phyloP scores from a whole-genome alignment of 2,113 vertebrate species.

The Coreoperca whiteheadi region DNA sequence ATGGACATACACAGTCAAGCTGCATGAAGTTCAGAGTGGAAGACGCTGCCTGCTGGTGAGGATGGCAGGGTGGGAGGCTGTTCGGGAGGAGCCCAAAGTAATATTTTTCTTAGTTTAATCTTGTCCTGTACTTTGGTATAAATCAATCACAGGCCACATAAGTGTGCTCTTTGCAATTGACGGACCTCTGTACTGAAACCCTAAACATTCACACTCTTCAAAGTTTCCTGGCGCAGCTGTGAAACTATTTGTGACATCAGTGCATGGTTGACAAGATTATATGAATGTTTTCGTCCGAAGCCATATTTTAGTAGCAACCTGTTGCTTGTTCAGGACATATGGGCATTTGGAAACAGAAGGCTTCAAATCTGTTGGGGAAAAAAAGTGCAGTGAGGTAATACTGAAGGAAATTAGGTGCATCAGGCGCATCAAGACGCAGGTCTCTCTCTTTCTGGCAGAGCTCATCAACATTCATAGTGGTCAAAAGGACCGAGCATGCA shows the following conservation, averaged over 20 bases:
- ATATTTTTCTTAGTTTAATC: too few species aligned
- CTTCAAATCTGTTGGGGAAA: not conserved
- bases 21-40: not conserved
- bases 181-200: not conserved
- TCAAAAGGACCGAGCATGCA: not conserved
- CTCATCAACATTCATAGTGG: conserved; percentile 15
- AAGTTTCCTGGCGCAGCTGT: not conserved
- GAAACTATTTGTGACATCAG: not conserved
- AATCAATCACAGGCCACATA: not conserved
- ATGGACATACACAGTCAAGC: not conserved
- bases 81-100: too few species aligned
- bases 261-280: not conserved
- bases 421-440: not conserved
- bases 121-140: not conserved
- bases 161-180: not conserved
- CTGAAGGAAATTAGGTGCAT: not conserved
- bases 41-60: not conserved
- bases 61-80: too few species aligned
- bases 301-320: not conserved
- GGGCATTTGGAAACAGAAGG: not conserved
- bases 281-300: not conserved
- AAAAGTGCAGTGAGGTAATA: not conserved
- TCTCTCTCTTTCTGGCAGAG: conserved; percentile 1
- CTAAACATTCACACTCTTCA: not conserved
- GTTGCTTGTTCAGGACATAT: not conserved